phyloP scores from a whole-genome alignment of 2,797 vertebrate genomes.

The Hypotaenidia philippensis region DNA sequence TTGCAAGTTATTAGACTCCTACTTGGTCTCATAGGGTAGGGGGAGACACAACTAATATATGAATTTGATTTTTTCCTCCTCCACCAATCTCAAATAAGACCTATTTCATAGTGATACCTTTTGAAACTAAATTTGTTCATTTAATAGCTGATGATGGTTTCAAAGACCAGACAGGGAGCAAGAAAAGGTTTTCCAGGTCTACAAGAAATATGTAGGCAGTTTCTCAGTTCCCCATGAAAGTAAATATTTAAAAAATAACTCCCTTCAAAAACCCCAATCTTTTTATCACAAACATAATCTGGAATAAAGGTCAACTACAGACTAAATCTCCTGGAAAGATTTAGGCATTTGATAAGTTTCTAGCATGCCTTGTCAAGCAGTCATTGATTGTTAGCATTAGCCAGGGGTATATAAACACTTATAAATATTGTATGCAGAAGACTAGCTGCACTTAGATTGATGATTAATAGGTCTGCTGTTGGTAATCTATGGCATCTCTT shows the following conservation, averaged over 20 bases:
- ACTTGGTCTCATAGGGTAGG: background rate
- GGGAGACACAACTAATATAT: background rate
- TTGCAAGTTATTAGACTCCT: slow-evolving; percentile 22
- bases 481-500: slow-evolving; percentile 76
- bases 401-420: slow-evolving; percentile 66
- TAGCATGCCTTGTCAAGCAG: slow-evolving; percentile 42
- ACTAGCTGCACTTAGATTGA: slow-evolving; percentile 71
- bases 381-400: slow-evolving; percentile 71
- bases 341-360: slow-evolving; percentile 19
- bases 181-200: background rate
- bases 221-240: background rate
- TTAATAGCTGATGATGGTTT: slow-evolving; percentile 12
- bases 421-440: slow-evolving; percentile 78
- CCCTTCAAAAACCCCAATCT: background rate
- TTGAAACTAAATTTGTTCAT: slow-evolving; percentile 32
- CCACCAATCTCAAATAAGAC: background rate
- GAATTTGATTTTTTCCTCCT: background rate
- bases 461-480: slow-evolving; percentile 79
- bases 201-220: slow-evolving; percentile 1
- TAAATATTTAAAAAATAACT: slow-evolving; percentile 1
- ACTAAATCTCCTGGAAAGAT: slow-evolving; percentile 35
- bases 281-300: slow-evolving; percentile 39
- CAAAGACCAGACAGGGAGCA: slow-evolving; percentile 22
- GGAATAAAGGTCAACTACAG: slow-evolving; percentile 32
- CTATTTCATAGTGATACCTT: background rate